Evolutionary conservation across 2,797 vertebrate species (phyloP), one percentile per base, ranked within the genome.

Genomic region (Acanthurus tractus): DNA sequence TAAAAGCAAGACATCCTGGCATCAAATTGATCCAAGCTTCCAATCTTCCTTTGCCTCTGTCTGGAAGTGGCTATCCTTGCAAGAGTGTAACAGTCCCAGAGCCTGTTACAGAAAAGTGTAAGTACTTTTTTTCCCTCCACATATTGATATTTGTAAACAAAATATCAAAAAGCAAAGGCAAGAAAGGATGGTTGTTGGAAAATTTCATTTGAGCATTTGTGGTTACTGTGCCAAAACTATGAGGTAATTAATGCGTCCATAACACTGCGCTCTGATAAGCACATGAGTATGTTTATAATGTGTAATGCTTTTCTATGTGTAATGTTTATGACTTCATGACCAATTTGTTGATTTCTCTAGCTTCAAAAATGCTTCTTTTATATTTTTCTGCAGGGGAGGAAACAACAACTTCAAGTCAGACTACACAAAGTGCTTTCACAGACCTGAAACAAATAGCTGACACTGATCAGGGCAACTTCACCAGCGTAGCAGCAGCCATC

Each of bases 11-110:
- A n/a, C n/a, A n/a, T 0, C 0, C 0, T 18, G 88, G 84, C 4
- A 0, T 0, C 0, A 0, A 0, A 0, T 0, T 0, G 0, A 56
- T 88, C 52, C 0, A 25, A 0, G 86, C 1, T 59, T 8, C 6
- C 25, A 92, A 90, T 76, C 8, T 88, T 1, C 92, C 92, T 6
- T 14, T 70, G 1, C 62, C 78, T 65, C 44, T 1, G 0, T 0
- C 0, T 0, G 55, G 9, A 0, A 62, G 11, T 0, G 49, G 1
- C 1, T 0, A 0, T 0, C 0, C 2, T 22, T 46, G 52, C 40
- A 58, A 62, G 12, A 0, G 0, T 0, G 0, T 0, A 0, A 0
- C 0, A 0, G 12, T 85, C 6, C 0, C 0, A 0, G 1, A 86
- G 2, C 2, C 14, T 15, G 0, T 0, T 23, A 0, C 0, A 70